Conservation (phyloP, 2,113 vertebrate genomes). For the Myrmophylax atrothorax region DNA sequence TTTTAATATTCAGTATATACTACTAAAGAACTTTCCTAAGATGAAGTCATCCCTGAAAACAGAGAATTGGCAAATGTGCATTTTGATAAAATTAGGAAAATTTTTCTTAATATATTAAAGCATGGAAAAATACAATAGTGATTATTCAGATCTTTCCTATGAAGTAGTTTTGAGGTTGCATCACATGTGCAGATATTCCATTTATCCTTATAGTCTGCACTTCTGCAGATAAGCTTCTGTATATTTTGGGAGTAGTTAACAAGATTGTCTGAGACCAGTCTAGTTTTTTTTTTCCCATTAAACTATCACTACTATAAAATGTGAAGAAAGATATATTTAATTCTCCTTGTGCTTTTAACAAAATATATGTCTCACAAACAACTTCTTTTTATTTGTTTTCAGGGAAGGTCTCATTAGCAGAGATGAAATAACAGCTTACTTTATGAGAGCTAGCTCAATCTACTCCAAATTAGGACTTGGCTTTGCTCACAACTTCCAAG, state of each 20-base stretch:
- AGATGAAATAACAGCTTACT: conserved; percentile 95
- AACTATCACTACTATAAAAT: neutral
- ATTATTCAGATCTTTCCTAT: neutral
- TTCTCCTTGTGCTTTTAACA: neutral
- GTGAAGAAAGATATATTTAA: neutral
- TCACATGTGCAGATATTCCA: neutral
- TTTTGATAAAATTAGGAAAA: neutral
- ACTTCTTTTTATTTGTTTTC: conserved; percentile 11
- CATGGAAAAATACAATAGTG: neutral
- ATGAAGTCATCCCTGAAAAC: neutral
- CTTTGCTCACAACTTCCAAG: conserved; percentile 95
- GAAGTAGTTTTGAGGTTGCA: neutral
- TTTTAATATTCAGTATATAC: neutral
- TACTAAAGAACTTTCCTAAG: neutral
- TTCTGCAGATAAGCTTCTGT: neutral
- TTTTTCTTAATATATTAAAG: neutral
- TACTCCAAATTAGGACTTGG: conserved; percentile 94
- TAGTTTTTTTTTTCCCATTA: neutral
- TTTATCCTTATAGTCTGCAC: neutral
- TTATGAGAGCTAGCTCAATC: conserved; percentile 95
- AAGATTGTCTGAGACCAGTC: neutral
- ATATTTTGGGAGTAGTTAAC: neutral
- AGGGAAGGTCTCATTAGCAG: conserved; percentile 93
- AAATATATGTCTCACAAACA: neutral
- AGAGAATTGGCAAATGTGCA: neutral